phyloP scores from a whole-genome alignment of 2,888 invertebrate species.

The Arge pagana region DNA sequence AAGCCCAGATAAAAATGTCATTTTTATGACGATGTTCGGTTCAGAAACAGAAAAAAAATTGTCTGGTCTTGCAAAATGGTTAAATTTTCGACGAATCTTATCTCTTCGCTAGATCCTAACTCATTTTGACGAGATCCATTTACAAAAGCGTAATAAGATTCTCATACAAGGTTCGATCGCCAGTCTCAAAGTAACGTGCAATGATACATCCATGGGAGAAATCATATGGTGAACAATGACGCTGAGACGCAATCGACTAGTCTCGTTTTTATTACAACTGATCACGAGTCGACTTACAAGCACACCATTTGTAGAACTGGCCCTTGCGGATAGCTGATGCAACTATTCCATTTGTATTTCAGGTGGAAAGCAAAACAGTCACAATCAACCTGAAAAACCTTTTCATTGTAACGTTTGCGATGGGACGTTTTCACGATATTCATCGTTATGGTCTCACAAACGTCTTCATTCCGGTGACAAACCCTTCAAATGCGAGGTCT shows the following conservation, averaged over 20 bases:
- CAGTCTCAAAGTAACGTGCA: too few species aligned
- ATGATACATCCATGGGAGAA: too few species aligned
- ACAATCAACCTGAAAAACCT: constrained; percentile 71
- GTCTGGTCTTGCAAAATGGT: too few species aligned
- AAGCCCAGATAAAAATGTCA: too few species aligned
- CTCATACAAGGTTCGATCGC: too few species aligned
- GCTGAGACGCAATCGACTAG: too few species aligned
- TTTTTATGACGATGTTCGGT: too few species aligned
- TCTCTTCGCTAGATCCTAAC: too few species aligned
- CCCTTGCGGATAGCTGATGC: constrained; percentile 54
- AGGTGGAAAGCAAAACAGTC: constrained; percentile 57
- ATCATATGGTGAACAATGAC: constrained; percentile 18
- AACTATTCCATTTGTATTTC: constrained; percentile 47
- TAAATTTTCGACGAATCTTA: too few species aligned
- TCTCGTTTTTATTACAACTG: constrained; percentile 14
- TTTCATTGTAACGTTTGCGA: constrained; percentile 89
- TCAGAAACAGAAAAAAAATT: too few species aligned
- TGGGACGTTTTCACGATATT: constrained; percentile 79
- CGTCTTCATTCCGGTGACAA: constrained; percentile 82
- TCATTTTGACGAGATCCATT: too few species aligned
- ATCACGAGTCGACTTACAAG: constrained; percentile 23
- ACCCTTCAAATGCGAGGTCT: constrained; percentile 87
- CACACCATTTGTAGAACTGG: constrained; percentile 52
- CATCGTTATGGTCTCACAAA: constrained; percentile 88
- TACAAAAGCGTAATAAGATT: too few species aligned